Evolutionary conservation across 2,797 vertebrate genomes (phyloP).

Genomic region (Falco naumanni): DNA sequence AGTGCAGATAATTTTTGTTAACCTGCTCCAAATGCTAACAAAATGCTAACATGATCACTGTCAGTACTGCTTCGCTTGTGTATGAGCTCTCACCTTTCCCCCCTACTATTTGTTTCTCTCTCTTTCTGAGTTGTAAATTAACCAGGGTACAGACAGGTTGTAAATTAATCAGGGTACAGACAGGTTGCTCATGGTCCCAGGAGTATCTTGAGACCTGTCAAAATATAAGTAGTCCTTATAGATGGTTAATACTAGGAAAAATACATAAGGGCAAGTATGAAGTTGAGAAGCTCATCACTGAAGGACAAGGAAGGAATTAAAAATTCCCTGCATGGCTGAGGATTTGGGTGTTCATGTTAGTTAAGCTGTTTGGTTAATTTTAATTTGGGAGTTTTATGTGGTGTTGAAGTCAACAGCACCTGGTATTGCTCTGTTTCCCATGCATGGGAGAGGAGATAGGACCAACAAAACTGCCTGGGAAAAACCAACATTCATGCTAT

Average conservation of each 20-base stretch:
- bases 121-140: not conserved
- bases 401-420: not conserved
- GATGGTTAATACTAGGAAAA: not conserved
- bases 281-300: not conserved
- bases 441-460: not conserved
- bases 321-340: not conserved
- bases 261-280: not conserved
- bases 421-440: not conserved
- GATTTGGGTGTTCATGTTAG: not conserved
- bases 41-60: not conserved
- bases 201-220: not conserved
- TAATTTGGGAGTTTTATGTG: not conserved
- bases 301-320: not conserved
- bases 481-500: conserved; percentile 8
- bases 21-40: not conserved
- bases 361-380: not conserved
- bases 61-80: not conserved
- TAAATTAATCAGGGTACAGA: not conserved
- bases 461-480: not conserved
- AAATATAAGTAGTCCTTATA: not conserved
- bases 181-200: not conserved
- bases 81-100: not conserved
- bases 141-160: not conserved
- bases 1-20: not conserved
- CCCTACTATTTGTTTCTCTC: not conserved